Evolutionary conservation across 2,797 vertebrate species (phyloP).

Genomic region (Megalops cyprinoides): DNA sequence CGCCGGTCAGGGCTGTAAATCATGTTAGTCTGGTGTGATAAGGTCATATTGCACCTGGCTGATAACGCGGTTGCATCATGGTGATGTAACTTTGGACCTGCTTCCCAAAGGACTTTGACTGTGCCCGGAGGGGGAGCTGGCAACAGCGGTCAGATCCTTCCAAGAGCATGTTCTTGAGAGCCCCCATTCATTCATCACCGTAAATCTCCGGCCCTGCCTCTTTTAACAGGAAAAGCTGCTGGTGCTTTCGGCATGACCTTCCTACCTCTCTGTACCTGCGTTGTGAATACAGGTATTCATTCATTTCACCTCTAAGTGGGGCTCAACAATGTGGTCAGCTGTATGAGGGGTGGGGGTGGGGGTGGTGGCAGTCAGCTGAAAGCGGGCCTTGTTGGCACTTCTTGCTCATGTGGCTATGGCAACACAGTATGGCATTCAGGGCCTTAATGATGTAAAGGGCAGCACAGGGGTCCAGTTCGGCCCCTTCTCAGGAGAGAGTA

Average conservation of each 20-base stretch:
- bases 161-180: not conserved
- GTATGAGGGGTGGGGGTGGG: not conserved
- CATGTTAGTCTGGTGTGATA: not conserved
- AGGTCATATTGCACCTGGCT: not conserved
- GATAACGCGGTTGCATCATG: not conserved
- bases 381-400: conserved; percentile 19
- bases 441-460: not conserved
- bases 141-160: not conserved
- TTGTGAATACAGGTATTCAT: conserved; percentile 21
- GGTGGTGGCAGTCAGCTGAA: not conserved
- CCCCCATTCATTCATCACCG: not conserved
- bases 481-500: too few relatives aligned
- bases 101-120: not conserved
- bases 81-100: not conserved
- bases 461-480: not conserved
- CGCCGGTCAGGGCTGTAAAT: not conserved
- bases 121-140: not conserved
- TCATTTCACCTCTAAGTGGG: not conserved
- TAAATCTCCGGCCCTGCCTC: not conserved
- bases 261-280: conserved; percentile 1
- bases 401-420: conserved; percentile 1
- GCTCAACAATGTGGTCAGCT: conserved; percentile 20
- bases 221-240: not conserved
- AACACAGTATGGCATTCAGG: conserved; percentile 16
- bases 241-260: conserved; percentile 1